Percentiles rank a stretch among this genome's conserved stretches.
phyloP scores from a whole-genome alignment of 2,888 invertebrate genomes.

The Dichetophora obliterata region DNA sequence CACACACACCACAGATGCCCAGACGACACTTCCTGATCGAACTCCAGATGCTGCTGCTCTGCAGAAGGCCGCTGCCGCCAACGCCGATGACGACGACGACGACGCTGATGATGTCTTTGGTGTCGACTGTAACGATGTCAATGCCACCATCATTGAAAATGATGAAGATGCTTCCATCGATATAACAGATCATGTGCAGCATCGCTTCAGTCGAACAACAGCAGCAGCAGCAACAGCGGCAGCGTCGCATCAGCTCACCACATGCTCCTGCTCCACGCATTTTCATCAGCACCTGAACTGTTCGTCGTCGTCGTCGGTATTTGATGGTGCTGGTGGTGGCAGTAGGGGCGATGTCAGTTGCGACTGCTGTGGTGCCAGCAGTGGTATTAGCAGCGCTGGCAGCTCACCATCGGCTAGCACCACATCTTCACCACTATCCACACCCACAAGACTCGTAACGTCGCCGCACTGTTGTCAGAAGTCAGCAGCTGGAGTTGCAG shows the following conservation, averaged over 20 bases:
- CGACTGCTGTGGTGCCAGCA: constrained; percentile 53
- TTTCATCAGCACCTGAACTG: constrained; percentile 30
- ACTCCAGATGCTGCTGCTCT: constrained; percentile 30
- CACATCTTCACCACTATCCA: constrained; percentile 63
- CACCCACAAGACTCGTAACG: constrained; percentile 63
- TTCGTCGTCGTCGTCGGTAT: constrained; percentile 23
- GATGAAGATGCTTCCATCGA: constrained; percentile 55
- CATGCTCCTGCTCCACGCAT: constrained; percentile 19
- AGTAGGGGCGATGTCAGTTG: constrained; percentile 25
- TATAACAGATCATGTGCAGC: constrained; percentile 62
- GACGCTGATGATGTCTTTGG: constrained; percentile 55
- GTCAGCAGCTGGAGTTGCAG: constrained; percentile 48
- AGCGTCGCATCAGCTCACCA: constrained; percentile 9
- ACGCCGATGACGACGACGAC: constrained; percentile 53
- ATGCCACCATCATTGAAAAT: constrained; percentile 44
- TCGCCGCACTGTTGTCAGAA: constrained; percentile 62
- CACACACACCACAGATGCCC: constrained; percentile 11
- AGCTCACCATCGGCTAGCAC: constrained; percentile 66
- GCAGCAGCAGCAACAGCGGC: background rate
- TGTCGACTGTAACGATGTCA: constrained; percentile 46
- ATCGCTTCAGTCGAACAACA: constrained; percentile 58
- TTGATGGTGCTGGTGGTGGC: constrained; percentile 32
- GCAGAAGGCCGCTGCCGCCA: background rate
- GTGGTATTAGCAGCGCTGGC: constrained; percentile 63
- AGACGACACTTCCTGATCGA: constrained; percentile 33